Conservation (phyloP, 2,113 vertebrate genomes). For the Sturnus vulgaris region DNA sequence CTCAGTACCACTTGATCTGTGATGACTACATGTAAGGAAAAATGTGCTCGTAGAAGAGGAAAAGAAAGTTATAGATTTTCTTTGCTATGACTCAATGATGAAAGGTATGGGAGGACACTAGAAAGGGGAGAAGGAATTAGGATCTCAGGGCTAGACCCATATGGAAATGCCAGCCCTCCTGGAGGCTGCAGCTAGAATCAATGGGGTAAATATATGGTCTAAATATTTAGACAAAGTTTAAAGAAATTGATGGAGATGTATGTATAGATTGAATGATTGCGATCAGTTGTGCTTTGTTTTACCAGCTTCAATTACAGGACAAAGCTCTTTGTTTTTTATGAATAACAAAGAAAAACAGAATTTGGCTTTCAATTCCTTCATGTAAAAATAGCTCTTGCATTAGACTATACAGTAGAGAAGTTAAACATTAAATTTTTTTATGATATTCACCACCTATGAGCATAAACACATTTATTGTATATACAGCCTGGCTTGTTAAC, state of each 20-base stretch:
- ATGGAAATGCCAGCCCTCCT: background rate
- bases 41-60: background rate
- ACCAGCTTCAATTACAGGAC: background rate
- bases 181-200: background rate
- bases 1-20: background rate
- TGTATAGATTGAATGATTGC: background rate
- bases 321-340: background rate
- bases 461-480: background rate
- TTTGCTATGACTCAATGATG: background rate
- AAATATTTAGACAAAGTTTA: background rate
- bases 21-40: background rate
- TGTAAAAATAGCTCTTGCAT: background rate
- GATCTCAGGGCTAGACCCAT: background rate
- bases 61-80: background rate
- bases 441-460: background rate
- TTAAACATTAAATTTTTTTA: background rate
- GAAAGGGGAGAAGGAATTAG: background rate
- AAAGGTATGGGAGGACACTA: background rate
- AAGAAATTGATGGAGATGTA: background rate
- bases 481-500: slow-evolving; percentile 1
- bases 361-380: background rate
- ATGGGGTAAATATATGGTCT: background rate
- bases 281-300: background rate
- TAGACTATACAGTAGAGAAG: background rate
- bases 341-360: background rate